Conservation (phyloP, 2,888 invertebrate species). For the Napeogenes inachia region DNA sequence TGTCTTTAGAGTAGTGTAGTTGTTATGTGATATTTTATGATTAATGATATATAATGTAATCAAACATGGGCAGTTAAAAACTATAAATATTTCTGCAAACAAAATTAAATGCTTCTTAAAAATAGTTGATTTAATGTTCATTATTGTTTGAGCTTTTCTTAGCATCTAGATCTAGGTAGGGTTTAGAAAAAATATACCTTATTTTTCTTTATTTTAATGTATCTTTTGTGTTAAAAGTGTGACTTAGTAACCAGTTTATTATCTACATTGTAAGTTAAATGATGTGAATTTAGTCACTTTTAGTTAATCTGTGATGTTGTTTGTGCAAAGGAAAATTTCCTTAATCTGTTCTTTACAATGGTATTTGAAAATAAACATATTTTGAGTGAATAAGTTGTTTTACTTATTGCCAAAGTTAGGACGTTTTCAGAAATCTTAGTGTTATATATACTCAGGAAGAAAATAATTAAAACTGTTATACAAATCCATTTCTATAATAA, state of each 20-base stretch:
- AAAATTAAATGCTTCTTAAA: no score
- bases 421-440: conserved; percentile 20
- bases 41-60: conserved; percentile 34
- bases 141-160: no score
- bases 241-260: conserved; percentile 38
- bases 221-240: conserved; percentile 30
- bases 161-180: no score
- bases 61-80: no score
- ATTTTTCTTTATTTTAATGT: no score
- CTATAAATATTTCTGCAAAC: no score
- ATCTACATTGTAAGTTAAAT: conserved; percentile 34
- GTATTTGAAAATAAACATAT: conserved; percentile 67
- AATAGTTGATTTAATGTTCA: no score
- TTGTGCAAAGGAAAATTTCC: conserved; percentile 62
- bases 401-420: conserved; percentile 14
- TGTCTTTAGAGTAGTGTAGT: conserved; percentile 51
- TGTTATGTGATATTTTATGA: conserved; percentile 74
- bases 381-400: conserved; percentile 46
- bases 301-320: conserved; percentile 67
- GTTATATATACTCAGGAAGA: no score
- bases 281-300: conserved; percentile 46
- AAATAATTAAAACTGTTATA: no score
- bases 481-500: no score
- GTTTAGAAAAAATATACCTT: no score
- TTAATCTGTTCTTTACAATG: conserved; percentile 51